Conservation (phyloP, 1,140 invertebrate species). For the Zaprionus gabonicus region DNA sequence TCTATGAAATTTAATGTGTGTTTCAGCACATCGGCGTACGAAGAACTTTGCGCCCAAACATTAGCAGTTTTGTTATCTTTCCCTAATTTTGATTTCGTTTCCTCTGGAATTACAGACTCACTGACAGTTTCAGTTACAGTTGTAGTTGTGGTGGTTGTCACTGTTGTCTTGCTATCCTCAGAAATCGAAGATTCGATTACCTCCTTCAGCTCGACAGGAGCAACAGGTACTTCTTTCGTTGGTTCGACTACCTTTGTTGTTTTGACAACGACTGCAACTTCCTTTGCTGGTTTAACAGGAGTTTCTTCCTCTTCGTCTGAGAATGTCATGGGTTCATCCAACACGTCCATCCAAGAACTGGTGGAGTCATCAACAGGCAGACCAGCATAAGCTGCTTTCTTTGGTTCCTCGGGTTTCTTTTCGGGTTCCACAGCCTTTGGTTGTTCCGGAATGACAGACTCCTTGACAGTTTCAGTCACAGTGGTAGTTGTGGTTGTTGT, state of each 20-base stretch:
- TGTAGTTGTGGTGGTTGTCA: conserved; percentile 25
- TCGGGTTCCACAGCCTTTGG: no score
- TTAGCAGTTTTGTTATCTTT: neutral
- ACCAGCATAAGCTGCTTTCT: no score
- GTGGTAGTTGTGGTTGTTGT: no score
- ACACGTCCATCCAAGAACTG: no score
- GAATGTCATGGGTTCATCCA: conserved; percentile 48
- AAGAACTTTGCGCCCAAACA: conserved; percentile 55
- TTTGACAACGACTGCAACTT: neutral
- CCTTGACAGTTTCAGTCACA: no score
- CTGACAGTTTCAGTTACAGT: neutral
- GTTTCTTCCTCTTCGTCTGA: conserved; percentile 76
- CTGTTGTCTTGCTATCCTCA: neutral
- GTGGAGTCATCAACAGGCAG: no score
- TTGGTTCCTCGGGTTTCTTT: no score
- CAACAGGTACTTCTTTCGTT: neutral
- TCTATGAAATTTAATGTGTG: conserved; percentile 64
- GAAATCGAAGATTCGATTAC: conserved; percentile 1
- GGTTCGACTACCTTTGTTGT: conserved; percentile 1
- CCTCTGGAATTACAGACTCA: neutral
- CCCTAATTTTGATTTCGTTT: neutral
- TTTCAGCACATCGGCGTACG: conserved; percentile 72
- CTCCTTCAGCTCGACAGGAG: neutral
- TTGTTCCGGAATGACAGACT: no score
- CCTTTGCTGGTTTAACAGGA: conserved; percentile 10